Conservation (phyloP, 1,140 invertebrate genomes). For the Melanaphis sacchari region DNA sequence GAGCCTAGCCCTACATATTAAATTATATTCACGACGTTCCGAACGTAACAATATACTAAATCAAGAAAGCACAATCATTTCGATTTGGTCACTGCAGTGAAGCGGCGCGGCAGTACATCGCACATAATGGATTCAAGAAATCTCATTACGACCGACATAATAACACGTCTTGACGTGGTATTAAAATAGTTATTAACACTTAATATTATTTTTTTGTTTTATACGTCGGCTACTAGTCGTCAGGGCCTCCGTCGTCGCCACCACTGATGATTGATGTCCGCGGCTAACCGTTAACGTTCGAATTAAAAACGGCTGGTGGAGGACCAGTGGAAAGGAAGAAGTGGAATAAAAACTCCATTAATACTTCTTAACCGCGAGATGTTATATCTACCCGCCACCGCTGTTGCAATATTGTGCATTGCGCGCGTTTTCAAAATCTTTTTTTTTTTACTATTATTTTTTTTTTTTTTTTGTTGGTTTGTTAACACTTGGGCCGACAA, state of each 20-base stretch:
- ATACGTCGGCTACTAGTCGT: neutral
- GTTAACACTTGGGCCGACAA: neutral
- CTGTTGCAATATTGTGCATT: neutral
- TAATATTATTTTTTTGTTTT: slow-evolving; percentile 21
- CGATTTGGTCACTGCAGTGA: slow-evolving; percentile 47
- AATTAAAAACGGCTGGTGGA: slow-evolving; percentile 9
- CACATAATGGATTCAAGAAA: slow-evolving; percentile 53
- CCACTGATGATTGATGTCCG: slow-evolving; percentile 50
- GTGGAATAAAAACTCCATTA: slow-evolving; percentile 39
- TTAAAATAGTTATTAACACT: slow-evolving; percentile 57
- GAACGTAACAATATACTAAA: slow-evolving; percentile 1
- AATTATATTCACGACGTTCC: neutral
- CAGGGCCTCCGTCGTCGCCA: neutral
- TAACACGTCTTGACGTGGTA: slow-evolving; percentile 47
- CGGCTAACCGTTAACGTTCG: slow-evolving; percentile 43
- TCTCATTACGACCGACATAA: slow-evolving; percentile 55
- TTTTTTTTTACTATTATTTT: neutral
- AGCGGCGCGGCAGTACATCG: neutral
- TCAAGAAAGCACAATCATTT: slow-evolving; percentile 43
- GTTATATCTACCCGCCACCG: neutral
- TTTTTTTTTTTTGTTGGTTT: neutral
- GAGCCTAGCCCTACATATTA: neutral
- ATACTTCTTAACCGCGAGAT: neutral
- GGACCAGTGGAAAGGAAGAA: neutral
- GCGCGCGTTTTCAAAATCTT: neutral